phyloP scores from a whole-genome alignment of 2,113 vertebrate species.

The Calyptomena viridis region DNA sequence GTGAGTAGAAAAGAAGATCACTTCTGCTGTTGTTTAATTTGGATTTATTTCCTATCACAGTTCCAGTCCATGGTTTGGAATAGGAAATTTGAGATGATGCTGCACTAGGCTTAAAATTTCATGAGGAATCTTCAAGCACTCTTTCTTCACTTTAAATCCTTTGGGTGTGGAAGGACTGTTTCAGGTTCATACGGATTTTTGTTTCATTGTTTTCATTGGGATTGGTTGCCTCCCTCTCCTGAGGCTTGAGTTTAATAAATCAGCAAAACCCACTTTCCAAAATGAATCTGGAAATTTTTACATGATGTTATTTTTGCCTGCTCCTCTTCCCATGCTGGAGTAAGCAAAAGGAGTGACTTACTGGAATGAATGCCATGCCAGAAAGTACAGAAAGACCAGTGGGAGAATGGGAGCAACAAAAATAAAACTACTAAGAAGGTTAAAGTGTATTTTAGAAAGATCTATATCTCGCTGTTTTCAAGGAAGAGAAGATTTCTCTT shows the following conservation, averaged over 20 bases:
- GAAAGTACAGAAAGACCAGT: background rate
- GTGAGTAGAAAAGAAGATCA: background rate
- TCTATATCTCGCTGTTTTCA: background rate
- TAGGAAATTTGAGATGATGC: background rate
- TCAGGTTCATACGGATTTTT: background rate
- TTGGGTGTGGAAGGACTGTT: background rate
- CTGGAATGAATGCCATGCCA: background rate
- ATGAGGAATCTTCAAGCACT: background rate
- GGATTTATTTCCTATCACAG: background rate
- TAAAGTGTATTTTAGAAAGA: background rate
- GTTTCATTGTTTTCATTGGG: background rate
- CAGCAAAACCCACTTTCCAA: background rate
- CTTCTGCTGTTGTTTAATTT: background rate
- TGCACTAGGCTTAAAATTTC: background rate
- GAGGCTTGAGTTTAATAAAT: background rate
- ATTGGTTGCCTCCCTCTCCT: background rate
- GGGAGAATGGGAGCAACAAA: background rate
- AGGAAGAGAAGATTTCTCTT: slow-evolving; percentile 8
- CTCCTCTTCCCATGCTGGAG: background rate
- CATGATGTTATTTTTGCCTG: background rate
- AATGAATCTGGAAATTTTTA: background rate
- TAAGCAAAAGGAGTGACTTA: background rate
- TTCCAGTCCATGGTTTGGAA: background rate
- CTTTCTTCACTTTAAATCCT: background rate
- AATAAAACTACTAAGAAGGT: background rate